A percentile compares a stretch with the other conserved stretches of the same genome.
Conservation (phyloP, 2,113 vertebrate species). For the Puffinus mauretanicus region DNA sequence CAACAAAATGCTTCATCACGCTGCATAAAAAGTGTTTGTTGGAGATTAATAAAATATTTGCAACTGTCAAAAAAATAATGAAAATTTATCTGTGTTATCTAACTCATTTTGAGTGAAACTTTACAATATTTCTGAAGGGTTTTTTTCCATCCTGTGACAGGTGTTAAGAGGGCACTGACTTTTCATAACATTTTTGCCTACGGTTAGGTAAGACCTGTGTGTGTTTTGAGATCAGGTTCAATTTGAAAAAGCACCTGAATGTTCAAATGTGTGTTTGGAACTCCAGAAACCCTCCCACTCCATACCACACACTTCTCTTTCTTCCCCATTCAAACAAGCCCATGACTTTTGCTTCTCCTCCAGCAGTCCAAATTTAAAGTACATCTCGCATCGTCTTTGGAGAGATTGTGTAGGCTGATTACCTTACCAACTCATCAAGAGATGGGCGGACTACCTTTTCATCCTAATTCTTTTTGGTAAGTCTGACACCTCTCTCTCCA, state of each 20-base stretch:
- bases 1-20: not conserved
- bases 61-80: not conserved
- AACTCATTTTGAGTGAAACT: not conserved
- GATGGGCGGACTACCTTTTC: not conserved
- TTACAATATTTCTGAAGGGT: not conserved
- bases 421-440: not conserved
- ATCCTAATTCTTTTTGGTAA: not conserved
- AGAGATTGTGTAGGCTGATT: not conserved
- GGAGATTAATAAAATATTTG: not conserved
- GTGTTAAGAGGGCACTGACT: not conserved
- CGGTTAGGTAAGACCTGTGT: not conserved
- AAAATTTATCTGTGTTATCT: not conserved
- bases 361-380: not conserved
- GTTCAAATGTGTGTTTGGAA: not conserved
- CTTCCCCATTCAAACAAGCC: not conserved
- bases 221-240: not conserved
- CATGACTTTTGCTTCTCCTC: not conserved
- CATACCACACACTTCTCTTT: not conserved
- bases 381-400: not conserved
- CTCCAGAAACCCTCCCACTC: not conserved
- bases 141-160: not conserved
- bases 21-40: not conserved
- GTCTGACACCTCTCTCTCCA: not conserved
- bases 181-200: not conserved
- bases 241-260: not conserved